phyloP scores from a whole-genome alignment of 2,113 vertebrate species.

The Neogobius melanostomus region DNA sequence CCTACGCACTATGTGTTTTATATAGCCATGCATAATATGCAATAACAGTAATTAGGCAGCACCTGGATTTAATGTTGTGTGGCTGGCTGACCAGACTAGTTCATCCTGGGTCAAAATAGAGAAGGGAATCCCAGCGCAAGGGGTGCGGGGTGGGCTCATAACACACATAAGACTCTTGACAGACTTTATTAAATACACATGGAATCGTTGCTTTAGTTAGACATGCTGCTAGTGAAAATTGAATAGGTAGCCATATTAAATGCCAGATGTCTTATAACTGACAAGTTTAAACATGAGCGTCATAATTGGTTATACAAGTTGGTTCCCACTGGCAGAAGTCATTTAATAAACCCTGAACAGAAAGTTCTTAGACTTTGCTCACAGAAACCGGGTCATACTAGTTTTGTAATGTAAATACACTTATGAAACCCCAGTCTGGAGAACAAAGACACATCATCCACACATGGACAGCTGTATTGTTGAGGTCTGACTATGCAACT shows the following conservation, averaged over 20 bases:
- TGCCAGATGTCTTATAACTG: not conserved
- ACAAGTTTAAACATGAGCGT: not conserved
- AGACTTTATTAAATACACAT: too few species aligned
- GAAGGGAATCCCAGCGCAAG: not conserved
- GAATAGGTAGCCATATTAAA: not conserved
- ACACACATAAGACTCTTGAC: not conserved
- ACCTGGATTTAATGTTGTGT: not conserved
- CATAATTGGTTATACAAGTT: slow-evolving; percentile 21
- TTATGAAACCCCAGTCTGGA: not conserved
- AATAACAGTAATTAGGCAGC: too few species aligned
- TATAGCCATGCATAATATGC: too few species aligned
- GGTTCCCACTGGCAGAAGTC: not conserved
- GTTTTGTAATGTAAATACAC: not conserved
- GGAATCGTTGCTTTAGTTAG: too few species aligned
- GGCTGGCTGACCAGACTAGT: not conserved
- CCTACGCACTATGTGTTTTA: too few species aligned
- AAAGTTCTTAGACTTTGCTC: not conserved
- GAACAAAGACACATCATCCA: not conserved
- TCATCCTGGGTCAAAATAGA: not conserved
- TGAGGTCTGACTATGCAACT: not conserved
- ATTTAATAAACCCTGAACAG: too few species aligned
- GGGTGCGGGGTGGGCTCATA: not conserved
- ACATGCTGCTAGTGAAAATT: too few species aligned
- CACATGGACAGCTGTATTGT: not conserved
- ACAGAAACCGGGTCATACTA: not conserved